A percentile compares a stretch with the other conserved stretches of the same genome.
Conservation (phyloP, 2,888 invertebrate species). For the Acanthoscelides obtectus region DNA sequence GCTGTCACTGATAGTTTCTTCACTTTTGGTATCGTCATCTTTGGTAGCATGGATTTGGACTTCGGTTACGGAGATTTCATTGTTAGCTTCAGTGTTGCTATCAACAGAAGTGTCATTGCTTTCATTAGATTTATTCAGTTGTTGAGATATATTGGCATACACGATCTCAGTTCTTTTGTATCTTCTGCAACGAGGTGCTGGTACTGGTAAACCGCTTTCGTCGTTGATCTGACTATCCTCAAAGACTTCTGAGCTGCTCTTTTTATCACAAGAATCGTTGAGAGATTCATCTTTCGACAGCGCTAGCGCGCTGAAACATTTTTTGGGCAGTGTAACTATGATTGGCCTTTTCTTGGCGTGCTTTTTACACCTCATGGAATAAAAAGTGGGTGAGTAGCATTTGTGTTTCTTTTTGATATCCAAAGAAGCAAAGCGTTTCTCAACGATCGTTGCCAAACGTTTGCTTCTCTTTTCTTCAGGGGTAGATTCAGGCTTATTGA, state of each 20-base stretch:
- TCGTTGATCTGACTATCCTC: constrained; percentile 43
- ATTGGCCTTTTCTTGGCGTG: constrained; percentile 43
- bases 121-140: constrained; percentile 16
- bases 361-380: constrained; percentile 46
- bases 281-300: constrained; percentile 54
- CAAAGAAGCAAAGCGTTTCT: constrained; percentile 41
- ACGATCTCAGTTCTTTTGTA: constrained; percentile 36
- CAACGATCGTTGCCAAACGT: constrained; percentile 21
- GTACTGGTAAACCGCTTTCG: constrained; percentile 47
- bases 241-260: constrained; percentile 49
- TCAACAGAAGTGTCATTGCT: constrained; percentile 7
- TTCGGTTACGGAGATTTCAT: constrained; percentile 28
- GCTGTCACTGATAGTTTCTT: background rate
- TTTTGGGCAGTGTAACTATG: constrained; percentile 42
- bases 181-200: constrained; percentile 53
- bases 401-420: constrained; percentile 44
- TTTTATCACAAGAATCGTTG: background rate
- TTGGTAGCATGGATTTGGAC: constrained; percentile 34
- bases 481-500: constrained; percentile 18
- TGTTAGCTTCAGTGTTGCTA: constrained; percentile 19
- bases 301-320: constrained; percentile 28
- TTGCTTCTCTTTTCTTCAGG: constrained; percentile 11
- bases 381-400: constrained; percentile 47
- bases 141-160: constrained; percentile 36
- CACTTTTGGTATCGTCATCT: constrained; percentile 1